These are phyloP conservation scores for Ennomos quercinarius DNA, from an alignment of 2,888 invertebrate species.

Conservation along the genomic window DNA sequence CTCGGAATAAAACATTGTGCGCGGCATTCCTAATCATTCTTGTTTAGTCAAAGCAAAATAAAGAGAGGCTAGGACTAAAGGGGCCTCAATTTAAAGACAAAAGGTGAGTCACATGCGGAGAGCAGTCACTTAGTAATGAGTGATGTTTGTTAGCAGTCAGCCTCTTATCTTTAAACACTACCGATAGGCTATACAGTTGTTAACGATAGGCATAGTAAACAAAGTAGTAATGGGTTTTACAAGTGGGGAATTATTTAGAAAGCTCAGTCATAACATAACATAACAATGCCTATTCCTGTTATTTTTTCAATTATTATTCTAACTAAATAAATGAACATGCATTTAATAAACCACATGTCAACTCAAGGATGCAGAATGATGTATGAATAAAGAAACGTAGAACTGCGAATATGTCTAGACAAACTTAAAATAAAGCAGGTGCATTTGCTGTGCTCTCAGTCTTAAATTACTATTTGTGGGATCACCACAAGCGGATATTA, in stretches of 20 bases:
- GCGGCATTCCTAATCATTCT: conserved; percentile 2
- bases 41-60: conserved; percentile 21
- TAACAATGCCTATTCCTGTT: too few species aligned
- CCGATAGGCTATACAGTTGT: not conserved
- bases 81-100: conserved; percentile 24
- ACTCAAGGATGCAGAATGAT: too few species aligned
- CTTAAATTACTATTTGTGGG: conserved; percentile 37
- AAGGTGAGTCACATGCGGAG: conserved; percentile 15
- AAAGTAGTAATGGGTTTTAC: not conserved
- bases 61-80: conserved; percentile 11
- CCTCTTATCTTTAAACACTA: conserved; percentile 17
- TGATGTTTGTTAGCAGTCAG: conserved; percentile 15
- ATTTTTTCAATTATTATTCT: too few species aligned
- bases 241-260: not conserved
- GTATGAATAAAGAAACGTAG: not conserved
- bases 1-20: too few species aligned
- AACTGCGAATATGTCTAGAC: conserved; percentile 20
- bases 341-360: too few species aligned
- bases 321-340: too few species aligned
- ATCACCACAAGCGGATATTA: conserved; percentile 8
- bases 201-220: too few species aligned
- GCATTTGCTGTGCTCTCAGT: conserved; percentile 23
- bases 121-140: conserved; percentile 7
- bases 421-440: conserved; percentile 35
- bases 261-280: not conserved